Evolutionary conservation across 2,797 vertebrate genomes (phyloP).

Genomic region (Prionace glauca): DNA sequence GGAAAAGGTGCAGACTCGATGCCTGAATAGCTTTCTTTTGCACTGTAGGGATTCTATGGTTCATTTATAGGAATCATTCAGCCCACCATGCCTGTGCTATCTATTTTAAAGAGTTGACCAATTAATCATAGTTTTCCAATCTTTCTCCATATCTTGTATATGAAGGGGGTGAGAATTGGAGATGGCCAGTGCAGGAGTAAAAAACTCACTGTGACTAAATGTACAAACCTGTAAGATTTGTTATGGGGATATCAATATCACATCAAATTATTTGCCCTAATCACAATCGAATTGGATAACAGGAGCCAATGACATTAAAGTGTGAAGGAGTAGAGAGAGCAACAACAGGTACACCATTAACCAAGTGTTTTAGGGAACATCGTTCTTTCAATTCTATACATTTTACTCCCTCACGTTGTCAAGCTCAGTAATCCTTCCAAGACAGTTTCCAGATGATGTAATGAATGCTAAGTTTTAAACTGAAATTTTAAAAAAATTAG

Average conservation of each 20-base stretch:
- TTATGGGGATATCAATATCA: not conserved
- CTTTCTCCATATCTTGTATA: not conserved
- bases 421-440: not conserved
- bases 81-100: not conserved
- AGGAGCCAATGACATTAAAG: not conserved
- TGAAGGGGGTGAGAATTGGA: not conserved
- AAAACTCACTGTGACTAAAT: not conserved
- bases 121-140: not conserved
- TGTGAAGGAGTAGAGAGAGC: not conserved
- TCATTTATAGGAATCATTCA: not conserved
- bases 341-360: not conserved
- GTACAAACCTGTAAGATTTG: not conserved
- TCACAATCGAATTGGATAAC: no score
- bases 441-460: slow-evolving; percentile 21
- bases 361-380: not conserved
- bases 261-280: not conserved
- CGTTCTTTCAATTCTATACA: not conserved
- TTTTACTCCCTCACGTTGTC: not conserved
- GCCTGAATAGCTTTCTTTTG: no score
- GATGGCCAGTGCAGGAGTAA: not conserved
- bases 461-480: not conserved
- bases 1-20: no score
- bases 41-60: no score
- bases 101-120: not conserved
- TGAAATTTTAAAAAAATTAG: not conserved